These are phyloP conservation scores for Eospalax fontanierii DNA, from an alignment of 2,797 vertebrate species.

Conservation along the genomic window DNA sequence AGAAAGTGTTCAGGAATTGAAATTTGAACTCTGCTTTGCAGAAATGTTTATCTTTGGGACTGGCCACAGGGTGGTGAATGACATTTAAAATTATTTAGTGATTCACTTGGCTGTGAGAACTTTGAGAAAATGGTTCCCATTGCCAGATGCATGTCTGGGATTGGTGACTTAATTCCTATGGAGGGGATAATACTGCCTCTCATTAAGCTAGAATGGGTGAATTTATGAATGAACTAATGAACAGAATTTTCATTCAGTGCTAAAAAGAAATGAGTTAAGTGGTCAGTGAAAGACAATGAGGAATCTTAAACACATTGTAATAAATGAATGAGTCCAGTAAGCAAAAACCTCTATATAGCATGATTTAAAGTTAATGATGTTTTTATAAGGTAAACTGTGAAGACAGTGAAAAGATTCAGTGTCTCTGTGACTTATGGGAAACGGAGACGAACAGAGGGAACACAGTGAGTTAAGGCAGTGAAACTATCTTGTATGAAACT, in stretches of 20 bases:
- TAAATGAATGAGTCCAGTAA: neutral
- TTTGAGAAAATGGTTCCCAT: neutral
- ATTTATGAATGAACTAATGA: neutral
- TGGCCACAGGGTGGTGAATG: neutral
- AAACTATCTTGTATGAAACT: neutral
- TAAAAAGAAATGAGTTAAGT: neutral
- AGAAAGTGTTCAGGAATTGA: slow-evolving; percentile 7
- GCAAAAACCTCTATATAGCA: neutral
- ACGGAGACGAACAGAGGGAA: neutral
- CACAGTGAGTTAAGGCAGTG: neutral
- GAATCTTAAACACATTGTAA: neutral
- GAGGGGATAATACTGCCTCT: neutral
- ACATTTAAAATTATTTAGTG: neutral
- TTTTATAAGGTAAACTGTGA: neutral
- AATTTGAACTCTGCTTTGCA: slow-evolving; percentile 2
- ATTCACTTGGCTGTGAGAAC: neutral
- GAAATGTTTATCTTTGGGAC: slow-evolving; percentile 36
- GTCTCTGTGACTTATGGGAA: neutral
- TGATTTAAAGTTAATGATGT: neutral
- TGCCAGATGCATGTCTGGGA: neutral
- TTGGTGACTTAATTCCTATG: neutral
- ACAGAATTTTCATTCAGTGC: neutral
- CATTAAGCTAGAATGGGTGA: neutral
- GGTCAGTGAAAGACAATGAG: neutral
- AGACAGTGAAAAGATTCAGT: neutral